These are phyloP conservation scores for Dufourea novaeangliae DNA, from an alignment of 1,140 invertebrate species.

Conservation along the genomic window DNA sequence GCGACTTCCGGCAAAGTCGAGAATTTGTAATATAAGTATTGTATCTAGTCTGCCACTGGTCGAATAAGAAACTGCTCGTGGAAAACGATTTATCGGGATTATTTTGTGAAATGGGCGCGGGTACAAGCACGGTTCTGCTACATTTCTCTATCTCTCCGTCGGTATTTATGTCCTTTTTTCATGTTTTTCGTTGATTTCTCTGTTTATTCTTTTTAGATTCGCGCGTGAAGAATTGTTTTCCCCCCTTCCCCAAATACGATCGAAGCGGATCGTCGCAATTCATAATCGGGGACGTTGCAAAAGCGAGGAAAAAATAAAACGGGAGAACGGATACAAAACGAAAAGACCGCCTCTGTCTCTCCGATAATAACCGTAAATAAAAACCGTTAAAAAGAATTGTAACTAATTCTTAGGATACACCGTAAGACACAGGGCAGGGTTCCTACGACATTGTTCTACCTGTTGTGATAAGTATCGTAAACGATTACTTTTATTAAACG, in stretches of 20 bases:
- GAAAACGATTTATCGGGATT: conserved; percentile 34
- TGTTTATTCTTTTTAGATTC: neutral
- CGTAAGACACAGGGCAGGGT: conserved; percentile 66
- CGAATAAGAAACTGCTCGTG: conserved; percentile 41
- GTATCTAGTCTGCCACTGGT: conserved; percentile 49
- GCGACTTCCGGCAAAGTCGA: conserved; percentile 49
- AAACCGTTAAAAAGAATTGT: conserved; percentile 37
- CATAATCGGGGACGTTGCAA: conserved; percentile 46
- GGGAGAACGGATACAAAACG: neutral
- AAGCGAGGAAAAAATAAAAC: conserved; percentile 14
- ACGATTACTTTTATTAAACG: conserved; percentile 69
- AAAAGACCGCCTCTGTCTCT: neutral
- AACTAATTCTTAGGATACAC: conserved; percentile 47
- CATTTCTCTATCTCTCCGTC: no score
- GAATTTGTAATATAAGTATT: conserved; percentile 49
- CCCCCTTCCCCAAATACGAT: no score
- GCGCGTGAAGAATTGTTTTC: conserved; percentile 12
- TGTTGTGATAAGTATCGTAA: conserved; percentile 70
- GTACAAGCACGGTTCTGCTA: conserved; percentile 18
- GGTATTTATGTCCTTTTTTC: neutral
- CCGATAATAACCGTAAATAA: neutral
- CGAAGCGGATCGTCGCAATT: neutral
- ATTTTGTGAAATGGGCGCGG: conserved; percentile 21
- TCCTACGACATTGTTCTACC: conserved; percentile 69
- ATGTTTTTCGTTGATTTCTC: neutral